Evolutionary conservation across 2,888 invertebrate species (phyloP).

Genomic region (Amblyjoppa fuscipennis): DNA sequence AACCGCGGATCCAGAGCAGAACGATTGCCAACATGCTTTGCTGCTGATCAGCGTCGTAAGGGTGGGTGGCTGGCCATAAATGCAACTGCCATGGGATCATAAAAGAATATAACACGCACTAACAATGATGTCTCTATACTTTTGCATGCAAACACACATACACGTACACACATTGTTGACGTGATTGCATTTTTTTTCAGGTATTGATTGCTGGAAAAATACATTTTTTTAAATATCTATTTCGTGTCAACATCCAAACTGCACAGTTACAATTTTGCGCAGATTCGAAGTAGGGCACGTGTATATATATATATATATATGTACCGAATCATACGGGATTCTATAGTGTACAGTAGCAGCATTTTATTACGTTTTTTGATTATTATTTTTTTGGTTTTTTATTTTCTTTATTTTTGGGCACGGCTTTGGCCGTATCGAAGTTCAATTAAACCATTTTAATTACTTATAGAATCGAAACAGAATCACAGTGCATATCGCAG

Average conservation of each 20-base stretch:
- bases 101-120: conserved; percentile 37
- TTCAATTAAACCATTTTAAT: conserved; percentile 7
- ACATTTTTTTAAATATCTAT: background rate
- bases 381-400: background rate
- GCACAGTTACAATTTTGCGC: background rate
- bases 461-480: background rate
- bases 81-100: conserved; percentile 12
- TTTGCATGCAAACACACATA: background rate
- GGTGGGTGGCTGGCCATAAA: conserved; percentile 25
- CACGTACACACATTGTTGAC: background rate
- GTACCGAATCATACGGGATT: background rate
- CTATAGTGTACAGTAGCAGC: background rate
- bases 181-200: conserved; percentile 41
- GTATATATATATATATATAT: too few species aligned
- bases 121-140: background rate
- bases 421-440: background rate
- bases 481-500: background rate
- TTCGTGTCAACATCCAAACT: background rate
- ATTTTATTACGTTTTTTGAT: background rate
- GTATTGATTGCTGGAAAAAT: conserved; percentile 4
- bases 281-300: background rate
- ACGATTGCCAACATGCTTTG: conserved; percentile 8
- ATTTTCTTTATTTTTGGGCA: background rate
- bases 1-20: conserved; percentile 8
- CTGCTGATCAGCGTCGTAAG: conserved; percentile 38